Conservation (phyloP, 2,888 invertebrate genomes). For the Zygothrica quintamaculata region DNA sequence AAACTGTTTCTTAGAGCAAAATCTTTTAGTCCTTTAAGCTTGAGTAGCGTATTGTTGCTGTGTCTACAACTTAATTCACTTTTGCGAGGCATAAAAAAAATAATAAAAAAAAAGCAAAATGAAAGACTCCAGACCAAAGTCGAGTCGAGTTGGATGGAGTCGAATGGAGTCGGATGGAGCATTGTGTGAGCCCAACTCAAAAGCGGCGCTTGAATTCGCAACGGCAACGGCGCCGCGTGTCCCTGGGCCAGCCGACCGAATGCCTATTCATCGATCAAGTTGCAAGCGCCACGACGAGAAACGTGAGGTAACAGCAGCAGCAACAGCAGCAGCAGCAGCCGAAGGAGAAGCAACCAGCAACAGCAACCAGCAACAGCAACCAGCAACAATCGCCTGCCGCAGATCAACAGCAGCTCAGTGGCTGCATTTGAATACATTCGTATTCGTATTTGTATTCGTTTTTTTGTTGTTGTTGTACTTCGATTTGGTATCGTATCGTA, state of each 20-base stretch:
- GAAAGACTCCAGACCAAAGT: slow-evolving; percentile 25
- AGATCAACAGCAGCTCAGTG: slow-evolving; percentile 55
- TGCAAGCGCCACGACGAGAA: slow-evolving; percentile 77
- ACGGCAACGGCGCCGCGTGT: slow-evolving; percentile 74
- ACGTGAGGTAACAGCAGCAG: slow-evolving; percentile 60
- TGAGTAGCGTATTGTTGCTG: slow-evolving; percentile 43
- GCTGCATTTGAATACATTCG: slow-evolving; percentile 69
- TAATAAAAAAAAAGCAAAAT: slow-evolving; percentile 15
- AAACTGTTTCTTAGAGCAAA: too few species aligned
- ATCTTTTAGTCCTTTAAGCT: slow-evolving; percentile 3
- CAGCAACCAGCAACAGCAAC: slow-evolving; percentile 11
- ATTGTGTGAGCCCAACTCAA: slow-evolving; percentile 74
- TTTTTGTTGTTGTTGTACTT: too few species aligned
- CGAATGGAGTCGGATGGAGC: slow-evolving; percentile 33
- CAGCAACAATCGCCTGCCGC: slow-evolving; percentile 54
- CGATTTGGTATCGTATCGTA: too few species aligned
- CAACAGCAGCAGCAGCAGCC: slow-evolving; percentile 2
- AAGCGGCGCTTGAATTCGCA: slow-evolving; percentile 79
- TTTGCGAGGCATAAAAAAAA: background rate
- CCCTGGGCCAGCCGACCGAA: slow-evolving; percentile 47
- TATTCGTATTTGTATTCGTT: slow-evolving; percentile 29
- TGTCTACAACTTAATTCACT: slow-evolving; percentile 39
- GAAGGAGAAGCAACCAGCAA: slow-evolving; percentile 13
- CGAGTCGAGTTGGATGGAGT: slow-evolving; percentile 42
- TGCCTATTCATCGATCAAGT: slow-evolving; percentile 79